phyloP scores from a whole-genome alignment of 2,888 invertebrate genomes.

The Thymelicus acteon region DNA sequence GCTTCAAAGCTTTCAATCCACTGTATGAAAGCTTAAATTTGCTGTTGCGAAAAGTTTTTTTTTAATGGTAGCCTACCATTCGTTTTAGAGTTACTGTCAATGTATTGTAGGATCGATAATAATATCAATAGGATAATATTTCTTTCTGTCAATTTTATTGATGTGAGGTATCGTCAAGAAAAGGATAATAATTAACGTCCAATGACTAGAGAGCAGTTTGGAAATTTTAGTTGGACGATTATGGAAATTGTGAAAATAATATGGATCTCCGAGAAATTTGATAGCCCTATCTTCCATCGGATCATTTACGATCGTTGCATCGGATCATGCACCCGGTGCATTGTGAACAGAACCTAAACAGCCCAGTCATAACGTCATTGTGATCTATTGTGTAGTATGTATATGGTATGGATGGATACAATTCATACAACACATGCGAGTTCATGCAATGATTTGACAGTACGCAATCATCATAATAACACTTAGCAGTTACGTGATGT shows the following conservation, averaged over 20 bases:
- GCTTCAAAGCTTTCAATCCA: constrained; percentile 12
- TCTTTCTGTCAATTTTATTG: too few species aligned
- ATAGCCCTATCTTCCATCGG: not conserved
- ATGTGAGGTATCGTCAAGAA: too few species aligned
- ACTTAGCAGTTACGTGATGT: too few species aligned
- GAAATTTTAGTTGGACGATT: too few species aligned
- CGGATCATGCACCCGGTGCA: not conserved
- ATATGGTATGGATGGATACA: constrained; percentile 8
- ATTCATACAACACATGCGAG: constrained; percentile 8
- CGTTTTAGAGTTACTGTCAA: too few species aligned
- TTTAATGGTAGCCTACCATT: not conserved
- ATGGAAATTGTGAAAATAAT: too few species aligned
- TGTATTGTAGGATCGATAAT: too few species aligned
- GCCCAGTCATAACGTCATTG: constrained; percentile 10
- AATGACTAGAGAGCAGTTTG: too few species aligned
- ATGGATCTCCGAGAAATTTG: too few species aligned
- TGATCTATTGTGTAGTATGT: constrained; percentile 26
- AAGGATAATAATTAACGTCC: too few species aligned
- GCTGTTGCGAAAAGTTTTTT: not conserved
- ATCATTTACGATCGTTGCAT: not conserved
- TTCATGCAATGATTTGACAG: constrained; percentile 1
- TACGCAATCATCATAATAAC: too few species aligned
- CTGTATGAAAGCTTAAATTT: constrained; percentile 4
- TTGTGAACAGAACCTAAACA: constrained; percentile 1
- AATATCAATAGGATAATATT: too few species aligned